Conservation (phyloP, 2,797 vertebrate genomes). For the Chelidonichthys spinosus region DNA sequence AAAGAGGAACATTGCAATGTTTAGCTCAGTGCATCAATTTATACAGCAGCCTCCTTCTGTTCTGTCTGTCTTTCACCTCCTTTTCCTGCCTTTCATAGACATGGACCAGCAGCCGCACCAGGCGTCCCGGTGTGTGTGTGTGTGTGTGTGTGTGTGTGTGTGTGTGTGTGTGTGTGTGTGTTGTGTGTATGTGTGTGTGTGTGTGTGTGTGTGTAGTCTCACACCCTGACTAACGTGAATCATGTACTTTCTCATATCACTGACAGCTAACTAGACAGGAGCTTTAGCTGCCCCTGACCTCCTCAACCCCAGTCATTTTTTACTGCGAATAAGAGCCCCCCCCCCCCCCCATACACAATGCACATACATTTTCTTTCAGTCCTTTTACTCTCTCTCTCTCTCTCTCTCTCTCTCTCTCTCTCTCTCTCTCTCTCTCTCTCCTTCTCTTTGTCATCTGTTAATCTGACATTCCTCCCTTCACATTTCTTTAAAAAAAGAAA, state of each 20-base stretch:
- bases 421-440: neutral
- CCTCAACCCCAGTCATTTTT: constrained; percentile 68
- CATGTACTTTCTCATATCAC: constrained; percentile 87
- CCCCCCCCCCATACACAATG: constrained; percentile 10
- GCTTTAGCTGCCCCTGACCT: constrained; percentile 75
- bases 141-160: constrained; percentile 56
- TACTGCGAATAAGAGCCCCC: constrained; percentile 56
- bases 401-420: neutral
- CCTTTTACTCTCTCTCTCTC: constrained; percentile 8
- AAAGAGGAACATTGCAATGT: constrained; percentile 27
- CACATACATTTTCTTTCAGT: constrained; percentile 21
- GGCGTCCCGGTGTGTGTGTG: constrained; percentile 59
- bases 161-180: constrained; percentile 52
- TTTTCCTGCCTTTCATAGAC: constrained; percentile 66
- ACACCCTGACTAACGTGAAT: constrained; percentile 87
- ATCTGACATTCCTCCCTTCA: neutral
- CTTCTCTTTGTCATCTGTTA: neutral
- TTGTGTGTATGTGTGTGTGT: constrained; percentile 42
- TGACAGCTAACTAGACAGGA: constrained; percentile 86
- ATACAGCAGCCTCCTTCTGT: constrained; percentile 57
- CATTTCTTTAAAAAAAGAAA: neutral
- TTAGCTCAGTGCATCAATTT: constrained; percentile 73
- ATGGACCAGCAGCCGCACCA: constrained; percentile 74
- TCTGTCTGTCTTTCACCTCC: constrained; percentile 51
- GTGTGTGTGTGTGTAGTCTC: constrained; percentile 41